Percentiles rank a stretch among this genome's conserved stretches.
Evolutionary conservation across 2,888 invertebrate species (phyloP).

Genomic region (Drosophila kambysellisi): DNA sequence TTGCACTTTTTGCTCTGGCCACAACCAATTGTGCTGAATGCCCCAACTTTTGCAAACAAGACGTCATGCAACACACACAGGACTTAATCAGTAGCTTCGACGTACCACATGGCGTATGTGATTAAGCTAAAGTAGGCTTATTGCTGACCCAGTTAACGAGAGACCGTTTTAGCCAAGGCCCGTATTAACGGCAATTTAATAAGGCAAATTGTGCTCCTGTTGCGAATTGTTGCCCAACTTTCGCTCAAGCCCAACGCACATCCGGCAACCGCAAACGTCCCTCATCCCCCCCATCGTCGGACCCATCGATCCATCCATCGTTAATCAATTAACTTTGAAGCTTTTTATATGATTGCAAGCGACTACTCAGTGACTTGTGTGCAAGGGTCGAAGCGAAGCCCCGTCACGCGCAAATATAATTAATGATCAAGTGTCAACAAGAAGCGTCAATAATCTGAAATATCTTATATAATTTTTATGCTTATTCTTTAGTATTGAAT

Average conservation of each 20-base stretch:
- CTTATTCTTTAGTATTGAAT: constrained; percentile 38
- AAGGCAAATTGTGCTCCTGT: constrained; percentile 69
- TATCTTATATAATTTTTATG: constrained; percentile 45
- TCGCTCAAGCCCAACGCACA: constrained; percentile 32
- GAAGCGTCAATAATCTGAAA: constrained; percentile 56
- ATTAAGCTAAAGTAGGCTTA: constrained; percentile 22
- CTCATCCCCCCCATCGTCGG: not conserved
- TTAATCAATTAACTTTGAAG: constrained; percentile 73
- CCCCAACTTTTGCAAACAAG: not conserved
- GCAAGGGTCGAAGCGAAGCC: constrained; percentile 26
- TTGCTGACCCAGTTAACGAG: constrained; percentile 52
- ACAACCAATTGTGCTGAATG: constrained; percentile 23
- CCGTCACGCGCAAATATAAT: constrained; percentile 66
- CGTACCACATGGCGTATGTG: constrained; percentile 36
- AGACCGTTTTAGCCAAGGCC: constrained; percentile 18
- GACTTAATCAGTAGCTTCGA: constrained; percentile 28
- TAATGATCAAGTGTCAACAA: constrained; percentile 75
- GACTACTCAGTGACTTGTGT: constrained; percentile 4
- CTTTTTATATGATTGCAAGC: constrained; percentile 66
- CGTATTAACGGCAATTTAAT: constrained; percentile 67
- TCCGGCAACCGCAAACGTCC: not conserved
- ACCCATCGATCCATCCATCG: constrained; percentile 27
- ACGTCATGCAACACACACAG: constrained; percentile 24
- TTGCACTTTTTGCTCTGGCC: constrained; percentile 29
- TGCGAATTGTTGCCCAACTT: constrained; percentile 45